A percentile compares a stretch with the other conserved stretches of the same genome.
Evolutionary conservation across 2,113 vertebrate genomes (phyloP).

Genomic region (Probosciger aterrimus): DNA sequence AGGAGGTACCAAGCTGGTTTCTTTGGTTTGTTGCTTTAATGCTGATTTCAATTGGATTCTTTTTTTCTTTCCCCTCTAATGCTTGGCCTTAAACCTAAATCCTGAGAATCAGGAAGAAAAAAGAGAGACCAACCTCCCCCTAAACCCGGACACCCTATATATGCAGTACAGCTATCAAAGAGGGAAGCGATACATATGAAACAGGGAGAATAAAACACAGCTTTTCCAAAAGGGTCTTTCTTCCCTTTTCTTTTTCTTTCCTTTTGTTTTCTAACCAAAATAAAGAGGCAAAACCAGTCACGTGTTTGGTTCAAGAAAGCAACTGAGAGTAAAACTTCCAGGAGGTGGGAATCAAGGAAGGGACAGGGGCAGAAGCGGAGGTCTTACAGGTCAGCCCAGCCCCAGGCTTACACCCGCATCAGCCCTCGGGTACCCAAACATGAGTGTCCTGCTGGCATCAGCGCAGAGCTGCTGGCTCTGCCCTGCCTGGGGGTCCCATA

Average conservation of each 20-base stretch:
- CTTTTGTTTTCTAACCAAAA: neutral
- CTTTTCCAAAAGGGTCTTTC: neutral
- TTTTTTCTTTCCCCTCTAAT: neutral
- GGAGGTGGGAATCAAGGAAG: neutral
- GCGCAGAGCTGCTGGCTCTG: neutral
- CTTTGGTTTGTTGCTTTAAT: neutral
- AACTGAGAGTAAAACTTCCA: neutral
- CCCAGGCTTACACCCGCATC: neutral
- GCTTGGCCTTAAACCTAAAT: neutral
- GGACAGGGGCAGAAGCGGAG: neutral
- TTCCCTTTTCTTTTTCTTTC: neutral
- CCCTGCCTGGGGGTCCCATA: neutral
- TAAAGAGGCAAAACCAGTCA: neutral
- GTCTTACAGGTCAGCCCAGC: neutral
- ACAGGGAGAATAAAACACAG: neutral
- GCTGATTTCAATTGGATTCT: neutral
- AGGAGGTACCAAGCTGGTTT: neutral
- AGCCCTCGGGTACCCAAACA: neutral
- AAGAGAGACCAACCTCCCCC: neutral
- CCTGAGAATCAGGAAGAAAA: slow-evolving; percentile 8
- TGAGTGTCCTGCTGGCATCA: neutral
- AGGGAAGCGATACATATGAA: neutral
- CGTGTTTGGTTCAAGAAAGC: neutral
- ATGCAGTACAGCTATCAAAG: slow-evolving; percentile 28
- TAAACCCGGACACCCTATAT: slow-evolving; percentile 42